Percentiles rank a stretch among this genome's conserved stretches.
Evolutionary conservation across 2,113 vertebrate species (phyloP).

Genomic region (Plectropomus leopardus): DNA sequence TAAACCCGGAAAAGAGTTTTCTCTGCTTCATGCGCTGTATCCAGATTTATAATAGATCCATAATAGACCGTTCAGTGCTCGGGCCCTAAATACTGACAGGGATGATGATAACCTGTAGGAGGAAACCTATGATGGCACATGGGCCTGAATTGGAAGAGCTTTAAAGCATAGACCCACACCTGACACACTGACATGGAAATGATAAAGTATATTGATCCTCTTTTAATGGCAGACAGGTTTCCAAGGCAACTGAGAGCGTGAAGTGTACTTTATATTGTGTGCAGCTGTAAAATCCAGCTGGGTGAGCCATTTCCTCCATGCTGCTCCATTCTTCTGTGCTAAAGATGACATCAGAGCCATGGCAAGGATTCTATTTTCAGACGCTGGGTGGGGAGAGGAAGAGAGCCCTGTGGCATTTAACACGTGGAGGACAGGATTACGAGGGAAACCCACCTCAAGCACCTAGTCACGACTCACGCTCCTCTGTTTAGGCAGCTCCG

Average conservation of each 20-base stretch:
- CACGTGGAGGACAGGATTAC: conserved; percentile 41
- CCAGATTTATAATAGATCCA: too few relatives aligned
- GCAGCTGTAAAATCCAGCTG: conserved; percentile 25
- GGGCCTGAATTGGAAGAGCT: background rate
- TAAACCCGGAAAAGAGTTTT: too few relatives aligned
- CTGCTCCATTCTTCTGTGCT: conserved; percentile 52
- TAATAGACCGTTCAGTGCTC: too few relatives aligned
- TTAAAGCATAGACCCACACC: background rate
- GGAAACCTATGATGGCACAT: background rate
- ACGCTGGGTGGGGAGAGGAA: conserved; percentile 42
- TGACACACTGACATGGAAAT: background rate
- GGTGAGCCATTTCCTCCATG: conserved; percentile 26
- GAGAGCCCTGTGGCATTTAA: conserved; percentile 50
- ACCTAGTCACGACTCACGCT: conserved; percentile 22
- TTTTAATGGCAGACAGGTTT: conserved; percentile 62
- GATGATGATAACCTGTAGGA: background rate
- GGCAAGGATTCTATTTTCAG: conserved; percentile 58
- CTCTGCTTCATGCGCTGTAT: too few relatives aligned
- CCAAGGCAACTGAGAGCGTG: conserved; percentile 68
- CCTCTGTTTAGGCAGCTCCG: conserved; percentile 18
- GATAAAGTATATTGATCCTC: conserved; percentile 34
- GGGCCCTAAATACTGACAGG: too few relatives aligned
- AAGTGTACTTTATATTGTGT: conserved; percentile 32
- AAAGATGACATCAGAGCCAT: conserved; percentile 52
- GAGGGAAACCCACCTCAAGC: conserved; percentile 55